Base-by-base conservation (phyloP, 1,140 invertebrate species). In the Drosophila burlai region DNA sequence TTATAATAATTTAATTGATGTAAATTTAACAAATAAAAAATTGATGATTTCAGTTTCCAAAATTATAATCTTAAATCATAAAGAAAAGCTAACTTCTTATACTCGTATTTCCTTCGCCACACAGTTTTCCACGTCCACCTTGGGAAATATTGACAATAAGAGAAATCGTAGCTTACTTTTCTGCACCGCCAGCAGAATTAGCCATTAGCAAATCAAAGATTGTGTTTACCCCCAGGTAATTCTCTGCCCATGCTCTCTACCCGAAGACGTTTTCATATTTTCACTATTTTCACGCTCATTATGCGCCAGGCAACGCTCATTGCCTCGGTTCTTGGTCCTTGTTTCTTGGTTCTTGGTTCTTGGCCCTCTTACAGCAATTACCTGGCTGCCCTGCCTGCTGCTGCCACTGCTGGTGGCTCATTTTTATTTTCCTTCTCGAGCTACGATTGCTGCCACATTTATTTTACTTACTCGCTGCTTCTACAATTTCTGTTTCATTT, bases 281-380 rank as follows among this genome's bases (percentile, higher is more conserved):
- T 75, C 81, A 81, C 81, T 84, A 89, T 87, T 87, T 87, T 89
- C 84, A 86, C 84, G 84, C 83, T 87, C 84, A 87, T 87, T 87
- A 89, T 89, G 80, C 84, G 80, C 83, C 69, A 45, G 83, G 36
- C 72, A 61, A 64, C 64, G 58, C 76, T 69, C 59, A 72, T 64
- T 79, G 76, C 65, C 66, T 29, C 43, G 50, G 40, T 29, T 42
- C 11, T 42, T 66, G 60, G 64, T 73, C 68, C 72, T 77, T 31
- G 49, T n/a, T 21, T 8, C 34, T 55, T 31, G 49, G 46, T 26
- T 49, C 63, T 31, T 34, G 57, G 52, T 42, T 42, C 7, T 29
- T 66, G 60, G 67, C 76, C 78, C 77, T 78, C 76, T 83, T 78
- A 78, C 62, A 68, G 81, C 84, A 89, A 89, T 89, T 89, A 89